Conservation (phyloP, 1,140 invertebrate species). For the Dufourea novaeangliae region DNA sequence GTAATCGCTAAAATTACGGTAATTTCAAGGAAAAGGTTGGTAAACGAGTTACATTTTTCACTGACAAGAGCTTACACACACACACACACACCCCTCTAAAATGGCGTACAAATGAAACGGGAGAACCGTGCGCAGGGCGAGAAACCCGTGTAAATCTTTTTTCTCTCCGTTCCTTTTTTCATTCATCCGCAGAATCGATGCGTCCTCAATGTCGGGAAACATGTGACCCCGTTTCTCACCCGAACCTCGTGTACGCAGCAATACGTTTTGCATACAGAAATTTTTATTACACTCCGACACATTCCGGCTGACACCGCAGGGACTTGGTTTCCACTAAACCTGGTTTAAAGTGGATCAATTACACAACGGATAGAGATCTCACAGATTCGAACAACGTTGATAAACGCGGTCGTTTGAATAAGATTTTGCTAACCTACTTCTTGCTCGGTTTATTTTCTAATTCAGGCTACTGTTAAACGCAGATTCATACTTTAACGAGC, state of each 20-base stretch:
- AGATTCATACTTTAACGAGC: no score
- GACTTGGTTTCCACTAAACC: background rate
- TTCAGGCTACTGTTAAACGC: no score
- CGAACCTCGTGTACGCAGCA: background rate
- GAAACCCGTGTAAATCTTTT: background rate
- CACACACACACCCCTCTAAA: background rate
- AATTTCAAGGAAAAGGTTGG: no score
- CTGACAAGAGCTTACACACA: background rate
- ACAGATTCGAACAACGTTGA: background rate
- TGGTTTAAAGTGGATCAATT: background rate
- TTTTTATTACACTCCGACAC: no score
- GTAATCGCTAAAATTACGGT: no score
- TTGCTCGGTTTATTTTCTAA: no score
- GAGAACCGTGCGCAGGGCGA: background rate
- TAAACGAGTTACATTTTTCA: no score
- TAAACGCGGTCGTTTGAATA: no score
- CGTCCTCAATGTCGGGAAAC: background rate
- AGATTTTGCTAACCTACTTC: no score
- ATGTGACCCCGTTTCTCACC: slow-evolving; percentile 8
- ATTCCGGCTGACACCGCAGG: background rate
- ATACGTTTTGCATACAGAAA: background rate
- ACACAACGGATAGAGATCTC: background rate
- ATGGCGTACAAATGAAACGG: background rate
- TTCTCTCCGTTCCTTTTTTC: background rate
- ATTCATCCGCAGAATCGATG: background rate